phyloP scores from a whole-genome alignment of 2,113 vertebrate species.

The Varanus salvator region DNA sequence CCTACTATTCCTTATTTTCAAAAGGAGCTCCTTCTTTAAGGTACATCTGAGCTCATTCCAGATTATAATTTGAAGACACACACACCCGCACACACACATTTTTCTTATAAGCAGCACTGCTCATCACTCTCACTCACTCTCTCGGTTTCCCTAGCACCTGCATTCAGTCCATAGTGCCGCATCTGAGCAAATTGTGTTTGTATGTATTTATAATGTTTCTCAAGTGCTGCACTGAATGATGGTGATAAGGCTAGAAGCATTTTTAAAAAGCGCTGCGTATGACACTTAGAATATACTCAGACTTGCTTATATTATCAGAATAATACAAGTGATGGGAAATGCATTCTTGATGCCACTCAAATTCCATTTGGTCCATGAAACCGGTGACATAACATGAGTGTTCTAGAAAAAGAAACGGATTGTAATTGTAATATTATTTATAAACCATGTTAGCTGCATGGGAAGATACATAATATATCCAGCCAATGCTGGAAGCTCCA shows the following conservation, averaged over 20 bases:
- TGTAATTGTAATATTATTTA: background rate
- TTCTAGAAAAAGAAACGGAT: background rate
- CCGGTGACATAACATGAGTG: background rate
- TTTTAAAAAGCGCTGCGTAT: background rate
- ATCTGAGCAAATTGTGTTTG: too few relatives aligned
- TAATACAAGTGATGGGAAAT: background rate
- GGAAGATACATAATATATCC: background rate
- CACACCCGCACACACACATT: background rate
- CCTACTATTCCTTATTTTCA: slow-evolving; percentile 1
- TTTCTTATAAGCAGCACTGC: too few relatives aligned
- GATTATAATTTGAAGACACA: background rate
- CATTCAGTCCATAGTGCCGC: too few relatives aligned
- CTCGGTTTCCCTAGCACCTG: too few relatives aligned
- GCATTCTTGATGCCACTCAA: background rate
- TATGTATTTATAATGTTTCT: background rate
- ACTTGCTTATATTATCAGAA: slow-evolving; percentile 3
- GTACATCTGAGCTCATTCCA: slow-evolving; percentile 12
- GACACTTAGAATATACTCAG: background rate
- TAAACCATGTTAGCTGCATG: slow-evolving; percentile 5
- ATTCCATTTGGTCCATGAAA: background rate
- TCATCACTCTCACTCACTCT: too few relatives aligned
- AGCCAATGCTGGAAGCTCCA: background rate
- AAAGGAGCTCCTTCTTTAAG: background rate
- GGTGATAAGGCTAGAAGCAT: background rate
- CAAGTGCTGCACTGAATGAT: background rate